Evolutionary conservation across 1,140 invertebrate genomes (phyloP).

Genomic region (Megalonaias nervosa): DNA sequence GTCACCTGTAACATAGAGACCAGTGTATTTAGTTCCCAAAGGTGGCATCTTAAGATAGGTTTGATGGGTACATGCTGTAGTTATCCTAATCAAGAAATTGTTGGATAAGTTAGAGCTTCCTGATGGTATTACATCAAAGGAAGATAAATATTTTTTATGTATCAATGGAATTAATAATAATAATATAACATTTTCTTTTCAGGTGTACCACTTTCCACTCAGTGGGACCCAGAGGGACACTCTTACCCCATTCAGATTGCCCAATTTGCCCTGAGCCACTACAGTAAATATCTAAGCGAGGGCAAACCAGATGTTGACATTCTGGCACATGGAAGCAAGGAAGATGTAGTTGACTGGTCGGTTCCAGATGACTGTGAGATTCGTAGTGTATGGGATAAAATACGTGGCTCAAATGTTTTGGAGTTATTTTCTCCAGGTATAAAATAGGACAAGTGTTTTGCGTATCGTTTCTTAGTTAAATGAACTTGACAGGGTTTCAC

Average conservation of each 20-base stretch:
- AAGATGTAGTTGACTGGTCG: conserved; percentile 60
- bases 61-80: not conserved
- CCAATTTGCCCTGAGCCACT: conserved; percentile 97
- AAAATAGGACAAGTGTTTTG: not conserved
- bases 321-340: conserved; percentile 78
- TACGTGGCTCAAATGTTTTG: conserved; percentile 50
- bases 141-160: not conserved
- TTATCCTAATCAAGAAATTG: not conserved
- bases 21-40: not conserved
- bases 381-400: conserved; percentile 19
- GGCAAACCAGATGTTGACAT: conserved; percentile 45
- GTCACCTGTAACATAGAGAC: no score
- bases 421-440: conserved; percentile 65
- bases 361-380: conserved; percentile 23
- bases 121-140: not conserved
- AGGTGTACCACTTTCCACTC: conserved; percentile 93
- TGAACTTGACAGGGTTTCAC: not conserved
- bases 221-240: conserved; percentile 92
- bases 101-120: not conserved
- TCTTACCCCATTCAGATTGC: conserved; percentile 99
- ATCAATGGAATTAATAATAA: not conserved
- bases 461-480: not conserved
- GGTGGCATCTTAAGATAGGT: not conserved
- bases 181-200: conserved; percentile 11
- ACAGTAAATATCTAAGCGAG: conserved; percentile 85